phyloP scores from a whole-genome alignment of 2,797 vertebrate species.

The Petrocephalus schoutedeni region DNA sequence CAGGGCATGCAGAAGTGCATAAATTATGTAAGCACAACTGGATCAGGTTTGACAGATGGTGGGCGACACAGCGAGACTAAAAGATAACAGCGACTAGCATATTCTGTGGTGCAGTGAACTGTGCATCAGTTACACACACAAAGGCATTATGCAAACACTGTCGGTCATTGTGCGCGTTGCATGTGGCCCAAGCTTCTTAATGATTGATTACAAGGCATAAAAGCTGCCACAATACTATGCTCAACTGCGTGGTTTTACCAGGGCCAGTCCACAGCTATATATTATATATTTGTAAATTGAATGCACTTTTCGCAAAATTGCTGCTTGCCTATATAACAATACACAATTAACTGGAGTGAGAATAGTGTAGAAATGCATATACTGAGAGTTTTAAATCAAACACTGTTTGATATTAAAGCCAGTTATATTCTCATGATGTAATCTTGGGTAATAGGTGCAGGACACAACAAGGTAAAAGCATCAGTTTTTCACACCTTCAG shows the following conservation, averaged over 20 bases:
- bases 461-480: not conserved
- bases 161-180: not conserved
- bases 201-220: not conserved
- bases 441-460: not conserved
- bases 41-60: not conserved
- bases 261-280: not conserved
- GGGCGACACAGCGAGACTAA: not conserved
- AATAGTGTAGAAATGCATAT: not conserved
- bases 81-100: not conserved
- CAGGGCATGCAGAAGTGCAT: not conserved
- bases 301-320: not conserved
- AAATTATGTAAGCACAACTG: not conserved
- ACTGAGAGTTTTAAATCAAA: not conserved
- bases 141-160: not conserved
- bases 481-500: constrained; percentile 61
- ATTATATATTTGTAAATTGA: not conserved
- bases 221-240: constrained; percentile 35
- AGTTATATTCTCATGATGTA: not conserved
- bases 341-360: not conserved
- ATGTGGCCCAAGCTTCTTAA: not conserved
- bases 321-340: not conserved
- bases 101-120: not conserved
- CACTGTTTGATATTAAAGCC: not conserved
- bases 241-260: not conserved
- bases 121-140: not conserved